These are phyloP conservation scores for Malacoraja senta DNA, from an alignment of 2,797 vertebrate species.

Conservation along the genomic window DNA sequence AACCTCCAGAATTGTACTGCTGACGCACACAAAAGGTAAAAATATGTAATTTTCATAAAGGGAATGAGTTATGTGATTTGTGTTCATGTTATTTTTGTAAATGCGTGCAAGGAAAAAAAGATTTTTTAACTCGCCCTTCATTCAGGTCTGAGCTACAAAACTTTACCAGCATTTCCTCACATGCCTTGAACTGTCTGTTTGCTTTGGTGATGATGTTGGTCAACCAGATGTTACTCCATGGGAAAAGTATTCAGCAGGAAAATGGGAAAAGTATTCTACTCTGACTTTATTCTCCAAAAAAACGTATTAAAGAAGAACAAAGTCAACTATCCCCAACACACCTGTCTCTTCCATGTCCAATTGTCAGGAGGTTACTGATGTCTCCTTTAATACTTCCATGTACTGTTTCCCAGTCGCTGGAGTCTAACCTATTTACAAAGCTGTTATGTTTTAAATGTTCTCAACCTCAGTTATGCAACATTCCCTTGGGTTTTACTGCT, in stretches of 20 bases:
- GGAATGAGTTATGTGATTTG: neutral
- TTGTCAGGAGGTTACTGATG: neutral
- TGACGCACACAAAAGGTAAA: neutral
- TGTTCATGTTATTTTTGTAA: neutral
- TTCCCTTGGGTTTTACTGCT: neutral
- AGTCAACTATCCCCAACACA: neutral
- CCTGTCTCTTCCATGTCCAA: neutral
- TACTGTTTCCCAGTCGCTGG: slow-evolving; percentile 3
- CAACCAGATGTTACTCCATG: slow-evolving; percentile 33
- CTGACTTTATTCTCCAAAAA: neutral
- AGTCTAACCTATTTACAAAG: neutral
- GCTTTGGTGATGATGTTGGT: slow-evolving; percentile 4
- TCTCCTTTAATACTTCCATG: slow-evolving; percentile 15
- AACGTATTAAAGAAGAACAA: neutral
- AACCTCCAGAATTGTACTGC: neutral
- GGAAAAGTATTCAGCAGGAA: neutral
- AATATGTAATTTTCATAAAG: neutral
- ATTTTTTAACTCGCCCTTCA: neutral
- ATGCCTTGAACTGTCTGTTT: neutral
- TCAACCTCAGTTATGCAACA: neutral
- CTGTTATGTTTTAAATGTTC: neutral
- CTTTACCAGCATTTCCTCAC: neutral
- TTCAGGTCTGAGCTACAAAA: neutral
- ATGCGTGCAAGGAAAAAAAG: neutral
- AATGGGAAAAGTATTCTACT: neutral